Evolutionary conservation across 2,113 vertebrate species (phyloP).

Genomic region (Columbina picui): DNA sequence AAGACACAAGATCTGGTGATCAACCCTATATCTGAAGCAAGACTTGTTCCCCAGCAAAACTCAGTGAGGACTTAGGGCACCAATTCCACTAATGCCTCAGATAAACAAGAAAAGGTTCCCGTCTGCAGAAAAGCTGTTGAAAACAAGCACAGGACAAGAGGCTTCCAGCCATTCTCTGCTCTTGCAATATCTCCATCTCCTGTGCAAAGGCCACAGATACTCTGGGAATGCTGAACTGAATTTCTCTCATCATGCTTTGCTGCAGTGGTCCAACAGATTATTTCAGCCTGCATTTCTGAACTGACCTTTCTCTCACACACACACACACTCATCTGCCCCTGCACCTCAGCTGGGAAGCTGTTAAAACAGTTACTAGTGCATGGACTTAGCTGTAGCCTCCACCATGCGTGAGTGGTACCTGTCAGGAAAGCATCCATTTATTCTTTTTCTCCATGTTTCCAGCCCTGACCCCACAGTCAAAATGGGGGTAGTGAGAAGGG

Average conservation of each 20-base stretch:
- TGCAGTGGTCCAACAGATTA: background rate
- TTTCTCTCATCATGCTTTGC: background rate
- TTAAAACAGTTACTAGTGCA: background rate
- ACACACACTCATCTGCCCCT: rapidly evolving
- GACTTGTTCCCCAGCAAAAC: background rate
- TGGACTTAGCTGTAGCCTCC: background rate
- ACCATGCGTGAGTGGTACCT: background rate
- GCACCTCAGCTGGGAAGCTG: background rate
- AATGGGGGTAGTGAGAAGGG: background rate
- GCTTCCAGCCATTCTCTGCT: background rate
- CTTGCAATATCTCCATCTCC: background rate
- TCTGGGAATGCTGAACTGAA: background rate
- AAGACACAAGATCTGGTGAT: background rate
- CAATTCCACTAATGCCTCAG: background rate
- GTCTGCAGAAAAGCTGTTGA: background rate
- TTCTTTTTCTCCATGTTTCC: background rate
- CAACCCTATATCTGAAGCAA: background rate
- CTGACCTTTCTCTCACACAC: background rate
- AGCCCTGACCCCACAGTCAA: background rate
- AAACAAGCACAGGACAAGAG: background rate
- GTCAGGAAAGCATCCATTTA: background rate
- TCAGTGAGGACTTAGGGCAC: background rate
- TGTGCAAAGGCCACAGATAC: background rate
- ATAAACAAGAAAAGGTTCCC: background rate
- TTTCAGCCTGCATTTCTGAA: background rate